phyloP scores from a whole-genome alignment of 2,888 invertebrate species.

The Platycheirus rosarum region DNA sequence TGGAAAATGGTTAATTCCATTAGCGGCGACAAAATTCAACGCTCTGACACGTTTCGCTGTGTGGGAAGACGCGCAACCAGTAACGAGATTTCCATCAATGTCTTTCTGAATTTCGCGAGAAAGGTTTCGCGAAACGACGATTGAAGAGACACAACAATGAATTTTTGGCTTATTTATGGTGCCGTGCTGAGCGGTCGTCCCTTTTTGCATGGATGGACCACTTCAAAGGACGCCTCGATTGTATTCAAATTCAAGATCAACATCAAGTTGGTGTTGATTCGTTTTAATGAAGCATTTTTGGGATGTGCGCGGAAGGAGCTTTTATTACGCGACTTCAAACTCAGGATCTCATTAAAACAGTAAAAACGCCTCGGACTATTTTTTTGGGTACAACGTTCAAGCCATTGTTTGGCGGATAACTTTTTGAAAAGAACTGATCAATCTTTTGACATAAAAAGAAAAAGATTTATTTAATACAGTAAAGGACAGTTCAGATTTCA shows the following conservation, averaged over 20 bases:
- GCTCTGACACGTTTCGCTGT: slow-evolving; percentile 58
- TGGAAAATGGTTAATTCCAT: slow-evolving; percentile 66
- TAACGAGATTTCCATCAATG: slow-evolving; percentile 59
- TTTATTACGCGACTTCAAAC: not conserved
- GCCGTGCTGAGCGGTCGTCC: not conserved
- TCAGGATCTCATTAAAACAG: not conserved
- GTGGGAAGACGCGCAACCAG: slow-evolving; percentile 54
- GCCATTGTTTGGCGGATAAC: too few species aligned
- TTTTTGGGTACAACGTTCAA: too few species aligned
- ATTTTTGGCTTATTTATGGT: slow-evolving; percentile 36
- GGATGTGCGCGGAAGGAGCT: not conserved
- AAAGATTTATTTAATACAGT: too few species aligned
- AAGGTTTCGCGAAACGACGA: not conserved
- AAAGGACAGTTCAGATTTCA: too few species aligned
- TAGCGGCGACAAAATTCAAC: slow-evolving; percentile 59
- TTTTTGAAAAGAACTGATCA: too few species aligned
- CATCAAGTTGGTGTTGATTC: slow-evolving; percentile 6
- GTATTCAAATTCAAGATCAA: slow-evolving; percentile 27
- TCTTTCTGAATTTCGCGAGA: slow-evolving; percentile 45
- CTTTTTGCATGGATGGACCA: not conserved
- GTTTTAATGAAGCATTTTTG: slow-evolving; percentile 1
- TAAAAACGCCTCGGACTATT: too few species aligned
- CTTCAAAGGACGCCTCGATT: not conserved
- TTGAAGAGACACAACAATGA: slow-evolving; percentile 20
- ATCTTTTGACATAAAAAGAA: too few species aligned